Evolutionary conservation across 1,140 invertebrate species (phyloP), one percentile per base, ranked within the genome.

Genomic region (Chelonus insularis): DNA sequence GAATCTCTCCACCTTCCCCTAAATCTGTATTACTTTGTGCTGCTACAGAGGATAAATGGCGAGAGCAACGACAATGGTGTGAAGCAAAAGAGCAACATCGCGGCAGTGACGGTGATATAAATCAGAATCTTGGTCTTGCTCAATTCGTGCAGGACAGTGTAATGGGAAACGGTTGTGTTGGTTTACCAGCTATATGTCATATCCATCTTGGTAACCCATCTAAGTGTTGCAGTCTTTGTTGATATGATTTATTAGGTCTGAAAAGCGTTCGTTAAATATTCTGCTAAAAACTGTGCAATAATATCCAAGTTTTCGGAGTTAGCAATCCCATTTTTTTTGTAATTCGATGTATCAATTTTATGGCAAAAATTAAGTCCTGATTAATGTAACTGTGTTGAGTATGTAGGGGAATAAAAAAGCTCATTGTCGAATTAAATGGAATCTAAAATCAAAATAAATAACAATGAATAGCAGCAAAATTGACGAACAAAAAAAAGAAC

Each of bases 151-250:
- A 75, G 32, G 73, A 75, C 21, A 70, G 66, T 66, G 70, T 77
- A 68, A 67, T 78, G 1, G 67, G 78, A 21, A 81, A 82, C 45
- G 77, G 77, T 4, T 82, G 82, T 68, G 68, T 65, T 16, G 80
- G 76, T n/a, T 18, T 84, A 51, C 80, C 82, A 2, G 72, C 79
- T 0, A 80, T 86, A 39, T 86, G 86, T 67, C 82, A 84, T 25
- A 77, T 84, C 39, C 85, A 86, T 69, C 73, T 86, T 36, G 83
- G 82, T 43, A 82, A 84, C 52, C 76, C 82, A 16, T 84, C 83
- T 25, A 86, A 86, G 67, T 85, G 84, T 62, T 85, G 85, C 68
- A 86, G 83, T 70, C 83, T 85, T 56, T 86, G 84, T 81, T 87
- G 79, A 84, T 80, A 57, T 55, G 23, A 41, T 56, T 57, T 48